These are phyloP conservation scores for Drosophila paranaensis DNA, from an alignment of 2,888 invertebrate species.

Conservation along the genomic window DNA sequence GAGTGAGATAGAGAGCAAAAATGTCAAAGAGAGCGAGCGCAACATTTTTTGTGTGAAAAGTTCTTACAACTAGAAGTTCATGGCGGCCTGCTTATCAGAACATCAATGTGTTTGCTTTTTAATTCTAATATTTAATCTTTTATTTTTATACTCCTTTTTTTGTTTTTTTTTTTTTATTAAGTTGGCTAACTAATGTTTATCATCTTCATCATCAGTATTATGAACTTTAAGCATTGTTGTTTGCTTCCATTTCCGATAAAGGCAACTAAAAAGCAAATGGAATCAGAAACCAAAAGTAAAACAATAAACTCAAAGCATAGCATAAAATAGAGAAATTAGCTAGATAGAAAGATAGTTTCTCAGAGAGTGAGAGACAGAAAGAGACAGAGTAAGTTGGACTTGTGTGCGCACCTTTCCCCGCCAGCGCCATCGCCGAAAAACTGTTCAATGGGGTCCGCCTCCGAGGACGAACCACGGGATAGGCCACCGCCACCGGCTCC, in stretches of 20 bases:
- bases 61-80: slow-evolving; percentile 63
- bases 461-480: slow-evolving; percentile 95
- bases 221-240: slow-evolving; percentile 29
- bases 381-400: slow-evolving; percentile 58
- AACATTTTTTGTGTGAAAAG: slow-evolving; percentile 49
- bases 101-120: slow-evolving; percentile 9
- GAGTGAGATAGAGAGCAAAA: slow-evolving; percentile 20
- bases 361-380: slow-evolving; percentile 37
- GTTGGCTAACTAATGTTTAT: slow-evolving; percentile 72
- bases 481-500: slow-evolving; percentile 84
- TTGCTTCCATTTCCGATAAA: slow-evolving; percentile 43
- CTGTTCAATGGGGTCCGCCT: slow-evolving; percentile 95
- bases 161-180: slow-evolving; percentile 13
- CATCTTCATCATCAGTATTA: slow-evolving; percentile 57
- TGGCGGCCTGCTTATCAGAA: slow-evolving; percentile 24
- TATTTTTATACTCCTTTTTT: neutral
- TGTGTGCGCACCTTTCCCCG: slow-evolving; percentile 91
- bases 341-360: slow-evolving; percentile 44
- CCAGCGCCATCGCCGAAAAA: slow-evolving; percentile 88
- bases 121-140: slow-evolving; percentile 12
- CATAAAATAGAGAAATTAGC: slow-evolving; percentile 46
- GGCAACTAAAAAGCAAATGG: slow-evolving; percentile 56
- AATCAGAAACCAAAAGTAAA: slow-evolving; percentile 52
- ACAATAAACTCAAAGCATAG: slow-evolving; percentile 55
- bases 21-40: slow-evolving; percentile 31